phyloP scores from a whole-genome alignment of 2,888 invertebrate species.

The Anthrax anthrax region DNA sequence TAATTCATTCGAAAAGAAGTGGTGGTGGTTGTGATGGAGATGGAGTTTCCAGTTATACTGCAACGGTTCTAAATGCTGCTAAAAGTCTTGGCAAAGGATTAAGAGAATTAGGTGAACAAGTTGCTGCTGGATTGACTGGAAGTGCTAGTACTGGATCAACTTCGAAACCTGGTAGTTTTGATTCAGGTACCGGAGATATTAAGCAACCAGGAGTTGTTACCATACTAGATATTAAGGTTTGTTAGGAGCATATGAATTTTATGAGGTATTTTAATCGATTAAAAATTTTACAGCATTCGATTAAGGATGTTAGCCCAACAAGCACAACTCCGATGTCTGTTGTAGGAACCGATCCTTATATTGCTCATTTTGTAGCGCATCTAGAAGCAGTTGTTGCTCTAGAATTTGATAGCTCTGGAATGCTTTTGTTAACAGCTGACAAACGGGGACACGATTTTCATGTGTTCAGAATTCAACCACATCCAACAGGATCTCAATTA shows the following conservation, averaged over 20 bases:
- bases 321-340: constrained; percentile 25
- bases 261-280: too few relatives aligned
- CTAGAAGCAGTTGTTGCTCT: constrained; percentile 78
- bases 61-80: constrained; percentile 86
- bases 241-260: too few relatives aligned
- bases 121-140: constrained; percentile 79
- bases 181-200: constrained; percentile 38
- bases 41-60: constrained; percentile 78
- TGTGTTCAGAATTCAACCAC: constrained; percentile 86
- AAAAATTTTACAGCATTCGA: constrained; percentile 20
- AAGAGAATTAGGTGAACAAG: constrained; percentile 78
- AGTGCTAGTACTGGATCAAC: constrained; percentile 31
- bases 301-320: constrained; percentile 31
- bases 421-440: constrained; percentile 81
- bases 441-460: constrained; percentile 90
- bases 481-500: constrained; percentile 72
- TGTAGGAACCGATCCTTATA: constrained; percentile 51
- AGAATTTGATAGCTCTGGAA: constrained; percentile 82
- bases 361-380: constrained; percentile 81
- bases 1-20: constrained; percentile 62
- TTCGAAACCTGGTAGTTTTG: constrained; percentile 37
- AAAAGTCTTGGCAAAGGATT: constrained; percentile 86
- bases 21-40: constrained; percentile 75
- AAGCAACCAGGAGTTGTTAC: constrained; percentile 81
- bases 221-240: constrained; percentile 66